Percentiles rank a stretch among this genome's conserved stretches.
Conservation (phyloP, 2,797 vertebrate genomes). For the Melanotaenia boesemani region DNA sequence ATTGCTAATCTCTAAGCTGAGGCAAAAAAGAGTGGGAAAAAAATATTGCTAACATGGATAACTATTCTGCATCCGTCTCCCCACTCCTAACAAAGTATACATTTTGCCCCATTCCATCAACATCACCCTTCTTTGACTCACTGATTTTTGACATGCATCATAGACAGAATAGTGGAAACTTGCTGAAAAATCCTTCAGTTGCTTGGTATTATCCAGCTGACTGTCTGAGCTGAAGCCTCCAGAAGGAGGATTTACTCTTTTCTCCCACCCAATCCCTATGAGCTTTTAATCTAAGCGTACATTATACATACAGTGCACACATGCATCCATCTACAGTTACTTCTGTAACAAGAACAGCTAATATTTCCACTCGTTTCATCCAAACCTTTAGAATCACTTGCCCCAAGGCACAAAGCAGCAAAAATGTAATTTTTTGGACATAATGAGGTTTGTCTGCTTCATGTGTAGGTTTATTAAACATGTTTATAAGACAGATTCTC, state of each 20-base stretch:
- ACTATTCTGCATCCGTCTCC: conserved; percentile 11
- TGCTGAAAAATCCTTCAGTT: conserved; percentile 64
- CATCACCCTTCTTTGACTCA: conserved; percentile 26
- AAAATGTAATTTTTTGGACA: conserved; percentile 42
- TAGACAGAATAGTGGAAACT: conserved; percentile 43
- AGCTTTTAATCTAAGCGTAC: conserved; percentile 61
- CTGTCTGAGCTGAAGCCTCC: conserved; percentile 64
- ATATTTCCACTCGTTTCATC: conserved; percentile 23
- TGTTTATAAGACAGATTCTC: conserved; percentile 45
- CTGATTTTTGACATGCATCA: conserved; percentile 38
- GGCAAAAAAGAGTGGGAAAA: conserved; percentile 37
- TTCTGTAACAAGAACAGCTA: neutral
- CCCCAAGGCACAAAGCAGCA: conserved; percentile 24
- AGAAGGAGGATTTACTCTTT: conserved; percentile 68
- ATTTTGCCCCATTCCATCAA: conserved; percentile 10
- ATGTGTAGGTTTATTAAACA: conserved; percentile 43
- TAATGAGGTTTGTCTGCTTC: conserved; percentile 61
- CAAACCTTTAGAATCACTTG: conserved; percentile 24
- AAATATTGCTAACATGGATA: conserved; percentile 10
- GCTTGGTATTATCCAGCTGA: conserved; percentile 67
- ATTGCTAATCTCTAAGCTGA: conserved; percentile 44
- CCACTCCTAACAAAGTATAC: conserved; percentile 25
- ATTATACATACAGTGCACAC: conserved; percentile 30
- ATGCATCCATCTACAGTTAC: conserved; percentile 14
- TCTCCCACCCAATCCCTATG: conserved; percentile 50